Base-by-base conservation (phyloP, 2,797 vertebrate species). In the Etheostoma perlongum region DNA sequence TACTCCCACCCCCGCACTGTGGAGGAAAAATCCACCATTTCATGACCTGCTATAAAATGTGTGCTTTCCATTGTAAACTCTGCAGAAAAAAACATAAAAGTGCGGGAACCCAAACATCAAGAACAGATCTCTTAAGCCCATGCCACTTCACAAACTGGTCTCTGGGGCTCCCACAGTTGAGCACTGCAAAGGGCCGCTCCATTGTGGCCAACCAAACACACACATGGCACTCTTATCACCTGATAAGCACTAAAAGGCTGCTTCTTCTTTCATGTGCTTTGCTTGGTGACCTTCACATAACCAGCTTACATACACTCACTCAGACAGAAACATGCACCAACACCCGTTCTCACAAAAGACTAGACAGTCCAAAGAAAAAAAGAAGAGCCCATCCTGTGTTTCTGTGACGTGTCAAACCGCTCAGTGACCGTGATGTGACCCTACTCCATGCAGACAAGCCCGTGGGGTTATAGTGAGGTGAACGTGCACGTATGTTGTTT, bases 341-440 rank as follows among this genome's bases (percentile, higher is more conserved):
- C 67, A 54, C 4, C 13, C 27, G 6, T 25, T 16, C 58, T 62
- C 60, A 46, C 8, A 59, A 64, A 67, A 68, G 42, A 63, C 65
- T 13, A 64, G 42, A 63, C 57, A 57, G 52, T 12, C 21, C 5
- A 68, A 13, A 44, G 36, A 55, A 53, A 70, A 61, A 13, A 21
- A 53, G 21, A 73, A 48, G 44, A 74, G 73, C 42, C 60, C 52
- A 8, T 63, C 46, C 57, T 44, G 46, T 63, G 82, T 81, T 81
- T 72, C 52, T 79, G 74, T 78, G 86, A 88, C 67, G 27, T 40
- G 44, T 80, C 77, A 79, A 78, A 79, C 18, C 6, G 77, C 79
- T 79, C 85, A 53, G 64, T 94, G 94, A 95, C 94, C 93, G 91
- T 89, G 85, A 89, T 15, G 33, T 86, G 92, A 95, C 92, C 91